Evolutionary conservation across 2,113 vertebrate species (phyloP), one percentile per base, ranked within the genome.

Genomic region (Phoxinus phoxinus): DNA sequence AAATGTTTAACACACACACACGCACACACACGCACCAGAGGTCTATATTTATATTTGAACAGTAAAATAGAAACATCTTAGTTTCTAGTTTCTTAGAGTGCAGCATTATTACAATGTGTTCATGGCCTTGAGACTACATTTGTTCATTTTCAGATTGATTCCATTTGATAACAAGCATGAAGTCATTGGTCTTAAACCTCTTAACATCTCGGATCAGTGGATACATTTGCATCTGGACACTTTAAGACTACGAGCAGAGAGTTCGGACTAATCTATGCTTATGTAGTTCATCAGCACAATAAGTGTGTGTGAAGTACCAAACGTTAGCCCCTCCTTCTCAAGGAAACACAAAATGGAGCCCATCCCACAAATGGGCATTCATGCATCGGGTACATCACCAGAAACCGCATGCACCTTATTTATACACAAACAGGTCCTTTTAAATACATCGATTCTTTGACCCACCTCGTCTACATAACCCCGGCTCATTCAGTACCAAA

Each of bases 261-360:
- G 92, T 93, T 93, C 93, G 91, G 89, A 92, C 92, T 94, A 94
- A 95, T 95, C 94, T 95, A 93, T 93, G 92, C 92, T 94, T 94
- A 91, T 90, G 93, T 94, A 94, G 94, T 93, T 92, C 90, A 92
- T 93, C 89, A 89, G 89, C 88, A 88, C 89, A 56, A 21, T 79
- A n/a, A 3, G 61, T 46, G 17, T 59, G 71, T 23, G n/a, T 80
- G 6, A 32, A 46, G 8, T 30, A 27, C 15, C 15, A 76, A 30
- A 53, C 11, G 25, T 53, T 32, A 51, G 48, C 46, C 27, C 44
- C 48, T 53, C 46, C 48, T 25, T 76, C 15, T 6, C 17, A 0
- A 76, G 25, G 32, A 30, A 53, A 32, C 74, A 76, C 44, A 48
- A 53, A 32, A 37, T 11, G 6, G 12, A 74, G 71, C 71, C n/a